These are phyloP conservation scores for Hybos culiciformis DNA, from an alignment of 2,888 invertebrate genomes.

Conservation along the genomic window DNA sequence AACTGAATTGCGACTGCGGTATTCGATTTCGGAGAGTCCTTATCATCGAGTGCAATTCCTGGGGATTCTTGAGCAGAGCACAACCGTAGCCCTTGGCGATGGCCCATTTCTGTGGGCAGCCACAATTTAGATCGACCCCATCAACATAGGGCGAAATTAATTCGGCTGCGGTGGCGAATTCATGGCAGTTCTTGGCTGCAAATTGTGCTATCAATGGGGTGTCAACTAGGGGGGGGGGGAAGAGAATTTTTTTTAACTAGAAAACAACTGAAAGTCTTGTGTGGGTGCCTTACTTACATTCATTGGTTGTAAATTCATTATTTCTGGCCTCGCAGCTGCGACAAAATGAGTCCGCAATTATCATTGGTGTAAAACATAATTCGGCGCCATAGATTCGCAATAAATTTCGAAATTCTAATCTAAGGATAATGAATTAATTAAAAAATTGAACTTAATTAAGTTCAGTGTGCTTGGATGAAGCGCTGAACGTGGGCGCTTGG, in stretches of 20 bases:
- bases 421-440: conserved; percentile 27
- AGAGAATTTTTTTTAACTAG: neutral
- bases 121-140: conserved; percentile 94
- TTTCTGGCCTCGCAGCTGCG: conserved; percentile 73
- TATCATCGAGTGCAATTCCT: conserved; percentile 69
- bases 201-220: conserved; percentile 85
- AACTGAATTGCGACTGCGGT: conserved; percentile 53
- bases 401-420: conserved; percentile 61
- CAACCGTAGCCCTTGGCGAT: conserved; percentile 83
- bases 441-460: neutral
- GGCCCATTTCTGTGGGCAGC: conserved; percentile 95
- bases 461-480: neutral
- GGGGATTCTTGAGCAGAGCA: conserved; percentile 66
- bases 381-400: conserved; percentile 73
- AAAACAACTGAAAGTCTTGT: neutral
- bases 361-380: conserved; percentile 92
- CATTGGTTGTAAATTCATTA: conserved; percentile 65
- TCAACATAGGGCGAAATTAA: conserved; percentile 71
- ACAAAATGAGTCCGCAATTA: conserved; percentile 85
- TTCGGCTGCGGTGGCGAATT: conserved; percentile 75
- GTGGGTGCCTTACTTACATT: conserved; percentile 24
- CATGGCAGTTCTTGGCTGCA: conserved; percentile 71
- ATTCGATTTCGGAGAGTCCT: conserved; percentile 59
- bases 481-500: neutral
- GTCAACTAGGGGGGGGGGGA: conserved; percentile 53